Conservation (phyloP, 1,140 invertebrate species). For the Penaeus chinensis region DNA sequence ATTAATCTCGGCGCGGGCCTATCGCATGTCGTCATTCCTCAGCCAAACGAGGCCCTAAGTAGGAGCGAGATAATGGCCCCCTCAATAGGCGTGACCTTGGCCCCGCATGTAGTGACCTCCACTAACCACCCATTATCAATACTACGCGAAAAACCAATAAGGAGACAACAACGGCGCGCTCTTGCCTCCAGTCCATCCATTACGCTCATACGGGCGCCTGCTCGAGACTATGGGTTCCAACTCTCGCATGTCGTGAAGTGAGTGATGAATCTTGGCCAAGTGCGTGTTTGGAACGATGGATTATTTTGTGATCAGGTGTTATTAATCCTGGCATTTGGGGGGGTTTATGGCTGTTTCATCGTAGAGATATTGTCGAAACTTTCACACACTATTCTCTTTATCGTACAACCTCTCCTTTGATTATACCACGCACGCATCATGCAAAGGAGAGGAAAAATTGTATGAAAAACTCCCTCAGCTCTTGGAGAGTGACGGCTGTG, state of each 20-base stretch:
- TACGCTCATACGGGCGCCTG: slow-evolving; percentile 57
- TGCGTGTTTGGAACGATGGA: slow-evolving; percentile 53
- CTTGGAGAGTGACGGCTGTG: slow-evolving; percentile 52
- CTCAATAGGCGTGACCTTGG: slow-evolving; percentile 47
- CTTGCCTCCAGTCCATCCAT: slow-evolving; percentile 59
- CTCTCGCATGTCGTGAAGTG: slow-evolving; percentile 50
- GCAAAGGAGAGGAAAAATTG: slow-evolving; percentile 30
- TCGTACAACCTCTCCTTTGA: slow-evolving; percentile 10
- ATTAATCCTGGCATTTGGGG: slow-evolving; percentile 53
- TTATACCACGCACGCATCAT: slow-evolving; percentile 52
- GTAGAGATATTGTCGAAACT: slow-evolving; percentile 41
- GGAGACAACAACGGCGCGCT: slow-evolving; percentile 58
- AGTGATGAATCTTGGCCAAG: slow-evolving; percentile 34
- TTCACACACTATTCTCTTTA: slow-evolving; percentile 35
- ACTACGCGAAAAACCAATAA: slow-evolving; percentile 61
- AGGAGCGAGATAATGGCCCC: slow-evolving; percentile 49
- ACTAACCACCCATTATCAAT: slow-evolving; percentile 61
- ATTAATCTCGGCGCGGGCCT: slow-evolving; percentile 28
- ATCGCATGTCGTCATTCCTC: slow-evolving; percentile 45
- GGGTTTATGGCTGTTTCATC: slow-evolving; percentile 38
- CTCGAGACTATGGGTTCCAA: slow-evolving; percentile 47
- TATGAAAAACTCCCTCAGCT: not conserved
- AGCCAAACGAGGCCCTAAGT: slow-evolving; percentile 46
- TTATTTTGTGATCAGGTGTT: slow-evolving; percentile 54
- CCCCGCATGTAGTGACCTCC: slow-evolving; percentile 53